These are phyloP conservation scores for Cyprinodon tularosa DNA, from an alignment of 2,113 vertebrate genomes.

Conservation along the genomic window DNA sequence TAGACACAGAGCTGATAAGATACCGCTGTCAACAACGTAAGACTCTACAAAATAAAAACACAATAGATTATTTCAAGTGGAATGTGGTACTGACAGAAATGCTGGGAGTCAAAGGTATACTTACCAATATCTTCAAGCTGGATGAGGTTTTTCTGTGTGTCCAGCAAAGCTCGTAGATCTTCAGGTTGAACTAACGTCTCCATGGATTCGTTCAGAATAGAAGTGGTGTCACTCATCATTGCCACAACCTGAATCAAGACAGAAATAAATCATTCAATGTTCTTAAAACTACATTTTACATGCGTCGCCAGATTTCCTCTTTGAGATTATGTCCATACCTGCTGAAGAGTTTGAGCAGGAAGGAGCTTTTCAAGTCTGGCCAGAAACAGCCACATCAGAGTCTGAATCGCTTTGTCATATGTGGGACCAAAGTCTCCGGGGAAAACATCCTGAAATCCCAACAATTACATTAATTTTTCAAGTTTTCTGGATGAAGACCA, in stretches of 20 bases:
- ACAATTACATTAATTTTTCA: background rate
- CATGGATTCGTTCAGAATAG: slow-evolving; percentile 69
- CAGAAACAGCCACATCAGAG: slow-evolving; percentile 83
- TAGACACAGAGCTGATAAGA: slow-evolving; percentile 71
- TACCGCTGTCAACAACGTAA: slow-evolving; percentile 64
- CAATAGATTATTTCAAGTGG: background rate
- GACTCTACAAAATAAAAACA: slow-evolving; percentile 52
- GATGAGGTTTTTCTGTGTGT: slow-evolving; percentile 67
- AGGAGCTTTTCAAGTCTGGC: slow-evolving; percentile 81
- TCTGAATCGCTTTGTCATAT: slow-evolving; percentile 81
- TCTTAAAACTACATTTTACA: background rate
- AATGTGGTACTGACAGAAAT: background rate
- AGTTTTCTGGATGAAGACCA: background rate
- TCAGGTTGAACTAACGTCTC: slow-evolving; percentile 56
- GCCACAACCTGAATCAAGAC: slow-evolving; percentile 58
- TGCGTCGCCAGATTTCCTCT: background rate
- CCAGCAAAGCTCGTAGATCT: slow-evolving; percentile 69
- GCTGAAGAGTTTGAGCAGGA: slow-evolving; percentile 67
- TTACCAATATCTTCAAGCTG: slow-evolving; percentile 69
- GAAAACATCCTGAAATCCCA: slow-evolving; percentile 75
- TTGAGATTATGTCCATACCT: slow-evolving; percentile 56
- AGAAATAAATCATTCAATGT: background rate
- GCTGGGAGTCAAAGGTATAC: background rate
- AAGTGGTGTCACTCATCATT: slow-evolving; percentile 61
- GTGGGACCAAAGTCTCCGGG: slow-evolving; percentile 82